Conservation (phyloP, 2,888 invertebrate species). For the Sipha maydis region DNA sequence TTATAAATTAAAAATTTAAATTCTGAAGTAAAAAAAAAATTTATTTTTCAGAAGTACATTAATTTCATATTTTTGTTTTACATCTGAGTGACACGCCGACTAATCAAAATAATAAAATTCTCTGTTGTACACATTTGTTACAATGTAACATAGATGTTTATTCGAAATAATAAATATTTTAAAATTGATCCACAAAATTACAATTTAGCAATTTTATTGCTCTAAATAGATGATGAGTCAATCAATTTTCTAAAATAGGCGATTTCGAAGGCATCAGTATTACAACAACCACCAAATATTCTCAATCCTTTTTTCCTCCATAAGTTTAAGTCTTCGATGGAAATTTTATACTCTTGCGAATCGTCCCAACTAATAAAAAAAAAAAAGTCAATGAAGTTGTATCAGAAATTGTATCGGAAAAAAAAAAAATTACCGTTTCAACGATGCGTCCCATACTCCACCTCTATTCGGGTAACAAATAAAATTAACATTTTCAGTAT, state of each 20-base stretch:
- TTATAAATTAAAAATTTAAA: too few species aligned
- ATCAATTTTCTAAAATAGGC: conserved; percentile 34
- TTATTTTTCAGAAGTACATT: too few species aligned
- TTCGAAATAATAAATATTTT: too few species aligned
- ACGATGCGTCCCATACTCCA: conserved; percentile 76
- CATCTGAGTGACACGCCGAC: too few species aligned
- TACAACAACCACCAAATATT: conserved; percentile 55
- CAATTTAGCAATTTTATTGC: too few species aligned
- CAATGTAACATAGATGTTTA: too few species aligned
- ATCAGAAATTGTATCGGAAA: too few species aligned
- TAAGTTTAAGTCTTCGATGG: not conserved
- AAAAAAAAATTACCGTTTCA: conserved; percentile 62
- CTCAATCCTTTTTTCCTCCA: conserved; percentile 45
- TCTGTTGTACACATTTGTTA: too few species aligned
- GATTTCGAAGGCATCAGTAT: conserved; percentile 11
- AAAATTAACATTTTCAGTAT: conserved; percentile 73
- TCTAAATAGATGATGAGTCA: not conserved
- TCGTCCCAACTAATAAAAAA: conserved; percentile 31
- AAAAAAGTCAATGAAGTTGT: not conserved
- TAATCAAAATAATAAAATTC: too few species aligned
- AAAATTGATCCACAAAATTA: too few species aligned
- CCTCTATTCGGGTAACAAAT: conserved; percentile 95
- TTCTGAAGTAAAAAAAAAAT: too few species aligned
- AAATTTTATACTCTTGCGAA: not conserved
- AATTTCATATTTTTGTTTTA: too few species aligned